Conservation (phyloP, 2,888 invertebrate genomes). For the Siphlonurus alternatus region DNA sequence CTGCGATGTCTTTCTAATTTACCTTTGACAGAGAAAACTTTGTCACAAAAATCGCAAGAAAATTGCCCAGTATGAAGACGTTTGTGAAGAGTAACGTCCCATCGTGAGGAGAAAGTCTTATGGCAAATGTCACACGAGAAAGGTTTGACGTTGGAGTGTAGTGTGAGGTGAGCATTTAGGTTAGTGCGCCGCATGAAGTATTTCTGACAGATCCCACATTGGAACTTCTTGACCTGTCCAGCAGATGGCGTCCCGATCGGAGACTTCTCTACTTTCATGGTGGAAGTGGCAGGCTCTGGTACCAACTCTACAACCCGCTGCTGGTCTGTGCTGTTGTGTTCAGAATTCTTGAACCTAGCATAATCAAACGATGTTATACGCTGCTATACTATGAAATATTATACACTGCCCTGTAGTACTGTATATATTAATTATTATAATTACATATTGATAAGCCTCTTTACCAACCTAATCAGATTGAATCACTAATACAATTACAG, state of each 20-base stretch:
- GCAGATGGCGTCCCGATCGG: neutral
- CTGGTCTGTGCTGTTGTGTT: too few relatives aligned
- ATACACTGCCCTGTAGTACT: too few relatives aligned
- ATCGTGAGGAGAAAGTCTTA: conserved; percentile 23
- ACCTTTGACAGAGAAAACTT: conserved; percentile 24
- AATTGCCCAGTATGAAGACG: conserved; percentile 23
- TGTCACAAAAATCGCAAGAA: conserved; percentile 24
- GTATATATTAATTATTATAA: too few relatives aligned
- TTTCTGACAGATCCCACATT: conserved; percentile 23
- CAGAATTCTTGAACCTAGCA: too few relatives aligned
- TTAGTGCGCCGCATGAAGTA: conserved; percentile 22
- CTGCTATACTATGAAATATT: too few relatives aligned
- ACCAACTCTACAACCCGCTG: neutral
- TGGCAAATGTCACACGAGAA: conserved; percentile 22
- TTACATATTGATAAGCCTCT: too few relatives aligned
- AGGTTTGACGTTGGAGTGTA: conserved; percentile 18
- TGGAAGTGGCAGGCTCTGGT: neutral
- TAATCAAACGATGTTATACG: too few relatives aligned
- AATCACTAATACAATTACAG: too few relatives aligned
- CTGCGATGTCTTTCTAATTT: conserved; percentile 25
- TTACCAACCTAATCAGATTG: too few relatives aligned
- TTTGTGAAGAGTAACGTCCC: conserved; percentile 24
- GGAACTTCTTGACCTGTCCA: conserved; percentile 16
- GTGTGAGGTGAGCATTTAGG: conserved; percentile 24
- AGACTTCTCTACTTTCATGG: too few relatives aligned